Evolutionary conservation across 2,888 invertebrate genomes (phyloP), one percentile per base, ranked within the genome.

Genomic region (Mystacides longicornis): DNA sequence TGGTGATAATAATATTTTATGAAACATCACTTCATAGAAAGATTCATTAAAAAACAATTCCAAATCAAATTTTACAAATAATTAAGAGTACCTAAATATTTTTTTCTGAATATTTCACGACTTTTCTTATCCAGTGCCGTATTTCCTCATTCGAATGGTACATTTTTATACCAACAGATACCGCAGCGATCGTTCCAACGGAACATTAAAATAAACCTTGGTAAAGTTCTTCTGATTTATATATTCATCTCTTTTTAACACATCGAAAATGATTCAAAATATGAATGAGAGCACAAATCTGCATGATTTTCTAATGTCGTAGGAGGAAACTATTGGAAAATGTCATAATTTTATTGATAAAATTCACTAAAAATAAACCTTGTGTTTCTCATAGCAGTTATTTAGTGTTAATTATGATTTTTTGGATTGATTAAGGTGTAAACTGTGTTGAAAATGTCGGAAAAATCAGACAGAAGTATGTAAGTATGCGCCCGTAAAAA

Each of bases 191-290:
- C 48, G 20, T n/a, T 22, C 31, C 23, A 21, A 31, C 51, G 23
- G 33, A 21, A 42, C 49, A 57, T 51, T 46, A 57, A 57, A 57
- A 57, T 57, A 57, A 56, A 57, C 57, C 53, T 57, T 52, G 21
- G 19, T 16, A 20, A 19, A 18, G 19, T 50, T 50, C 55, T 49
- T 22, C 37, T 48, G 27, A 18, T 23, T 14, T 23, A 42, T 52
- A 21, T 52, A 18, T 21, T 23, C 19, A 21, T 53, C 57, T 51
- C 57, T 2, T 46, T 57, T 51, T 51, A 16, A 33, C 47, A 14
- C 22, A 31, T 22, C 11, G 27, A 19, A 47, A 33, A 20, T n/a
- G 23, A 19, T 5, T 21, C 49, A 20, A 23, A 18, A 47, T 33
- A 31, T 23, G 54, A 57, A 47, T 52, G 57, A 57, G 54, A 57